A percentile compares a stretch with the other conserved stretches of the same genome.
These are phyloP conservation scores for Ditylenchus weischeri DNA, from an alignment of 2,888 invertebrate genomes.

Conservation along the genomic window DNA sequence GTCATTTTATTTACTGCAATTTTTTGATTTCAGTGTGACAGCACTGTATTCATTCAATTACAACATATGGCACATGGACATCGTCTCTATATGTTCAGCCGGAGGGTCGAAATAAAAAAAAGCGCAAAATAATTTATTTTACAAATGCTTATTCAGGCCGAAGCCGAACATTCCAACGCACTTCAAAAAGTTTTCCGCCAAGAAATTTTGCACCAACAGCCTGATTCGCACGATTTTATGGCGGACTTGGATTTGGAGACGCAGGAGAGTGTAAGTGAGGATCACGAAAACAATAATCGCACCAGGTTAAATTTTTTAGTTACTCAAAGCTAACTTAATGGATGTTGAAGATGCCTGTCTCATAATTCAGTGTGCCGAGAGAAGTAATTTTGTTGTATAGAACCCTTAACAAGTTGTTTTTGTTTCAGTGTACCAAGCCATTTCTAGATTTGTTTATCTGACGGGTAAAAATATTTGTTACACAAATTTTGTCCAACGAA, in stretches of 20 bases:
- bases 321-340: conserved; percentile 34
- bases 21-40: background rate
- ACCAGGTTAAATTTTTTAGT: conserved; percentile 16
- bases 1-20: background rate
- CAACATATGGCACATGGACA: background rate
- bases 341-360: conserved; percentile 45
- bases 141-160: background rate
- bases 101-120: background rate
- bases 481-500: too few relatives aligned
- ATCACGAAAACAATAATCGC: background rate
- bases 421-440: conserved; percentile 48
- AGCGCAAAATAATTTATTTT: too few relatives aligned
- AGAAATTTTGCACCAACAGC: background rate
- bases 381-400: conserved; percentile 33
- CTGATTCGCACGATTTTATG: background rate
- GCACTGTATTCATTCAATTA: background rate
- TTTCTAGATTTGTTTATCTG: conserved; percentile 44
- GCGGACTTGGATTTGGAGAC: conserved; percentile 21
- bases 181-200: conserved; percentile 8
- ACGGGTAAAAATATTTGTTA: conserved; percentile 4
- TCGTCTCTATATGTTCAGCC: background rate
- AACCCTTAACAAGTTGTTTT: conserved; percentile 1
- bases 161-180: background rate
- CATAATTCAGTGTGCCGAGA: conserved; percentile 46
- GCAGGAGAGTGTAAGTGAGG: conserved; percentile 12